Evolutionary conservation across 2,797 vertebrate species (phyloP), one percentile per base, ranked within the genome.

Genomic region (Tinamus major): DNA sequence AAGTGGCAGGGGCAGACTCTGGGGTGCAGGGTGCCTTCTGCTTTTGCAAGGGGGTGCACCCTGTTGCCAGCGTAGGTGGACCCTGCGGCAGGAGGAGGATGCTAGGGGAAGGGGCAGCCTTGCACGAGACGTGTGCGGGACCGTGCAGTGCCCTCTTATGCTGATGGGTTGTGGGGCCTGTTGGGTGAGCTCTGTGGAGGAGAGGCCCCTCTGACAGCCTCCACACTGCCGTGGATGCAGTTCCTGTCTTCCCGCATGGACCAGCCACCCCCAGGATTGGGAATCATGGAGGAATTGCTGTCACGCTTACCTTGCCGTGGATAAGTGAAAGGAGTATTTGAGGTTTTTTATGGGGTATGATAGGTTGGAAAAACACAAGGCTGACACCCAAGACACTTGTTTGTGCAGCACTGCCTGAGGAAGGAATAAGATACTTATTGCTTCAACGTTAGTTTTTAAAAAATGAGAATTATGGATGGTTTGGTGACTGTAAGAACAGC

Each of bases 1-100:
- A 95, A 88, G 99, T 95, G 67, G 14, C 56, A n/a, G 14, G 76
- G 70, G 16, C 17, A 84, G 23, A 51, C 42, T 69, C 67, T 44
- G 14, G 31, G 44, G 15, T 11, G 31, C 44, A 65, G 53, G 48
- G 17, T 56, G 4, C 27, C 18, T 65, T 67, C 70, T 72, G 2
- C 72, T 87, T 77, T 79, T 84, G 59, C 42, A 24, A 42, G 77
- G 44, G 58, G 24, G 10, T 55, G 19, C 48, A 8, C 39, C 11
- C n/a, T 4, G 2, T 42, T 35, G 62, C 63, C 35, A 2, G 24
- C 1, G 3, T 1, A 67, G 59, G 31, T 21, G 56, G 81, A 12
- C 0, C 0, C 0, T 41, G 53, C 19, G 59, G 10, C 39, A 1
- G 17, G 37, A 1, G 17, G 37, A 51, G 41, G 6, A 2, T 62